Percentiles rank a stretch among this genome's conserved stretches.
Evolutionary conservation across 2,888 invertebrate species (phyloP).

Genomic region (Coenonympha glycerion): DNA sequence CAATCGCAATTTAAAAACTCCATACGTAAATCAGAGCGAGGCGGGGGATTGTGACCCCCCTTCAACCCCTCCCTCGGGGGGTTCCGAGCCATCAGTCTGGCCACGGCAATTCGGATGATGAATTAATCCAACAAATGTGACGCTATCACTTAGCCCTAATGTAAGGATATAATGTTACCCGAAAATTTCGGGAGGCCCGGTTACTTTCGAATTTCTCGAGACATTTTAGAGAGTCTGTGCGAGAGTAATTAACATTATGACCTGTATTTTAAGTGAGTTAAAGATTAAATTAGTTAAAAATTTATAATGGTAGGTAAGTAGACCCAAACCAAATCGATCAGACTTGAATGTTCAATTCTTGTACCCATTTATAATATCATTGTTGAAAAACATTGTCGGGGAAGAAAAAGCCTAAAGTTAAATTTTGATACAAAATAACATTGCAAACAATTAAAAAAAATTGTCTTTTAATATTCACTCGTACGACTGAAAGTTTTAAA

Average conservation of each 20-base stretch:
- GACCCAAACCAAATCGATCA: no score
- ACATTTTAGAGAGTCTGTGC: constrained; percentile 2
- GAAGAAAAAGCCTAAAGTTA: no score
- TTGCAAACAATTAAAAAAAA: no score
- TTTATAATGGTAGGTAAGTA: no score
- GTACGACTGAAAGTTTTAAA: background rate
- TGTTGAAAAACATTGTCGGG: no score
- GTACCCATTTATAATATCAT: no score
- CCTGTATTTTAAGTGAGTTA: background rate
- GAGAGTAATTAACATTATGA: constrained; percentile 3
- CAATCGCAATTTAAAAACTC: constrained; percentile 46
- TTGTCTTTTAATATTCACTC: no score
- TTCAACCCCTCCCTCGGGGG: constrained; percentile 30
- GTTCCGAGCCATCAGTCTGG: constrained; percentile 74
- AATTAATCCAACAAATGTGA: constrained; percentile 77
- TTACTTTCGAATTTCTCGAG: constrained; percentile 12
- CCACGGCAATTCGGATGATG: constrained; percentile 77
- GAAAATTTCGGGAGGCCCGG: constrained; percentile 46
- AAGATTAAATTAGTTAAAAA: no score
- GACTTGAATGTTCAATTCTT: no score
- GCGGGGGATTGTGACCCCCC: constrained; percentile 37
- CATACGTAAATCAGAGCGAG: constrained; percentile 53
- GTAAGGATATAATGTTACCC: constrained; percentile 75
- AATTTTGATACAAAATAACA: no score
- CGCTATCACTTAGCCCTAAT: constrained; percentile 77